Conservation (phyloP, 2,797 vertebrate species). For the Xenopus petersii region DNA sequence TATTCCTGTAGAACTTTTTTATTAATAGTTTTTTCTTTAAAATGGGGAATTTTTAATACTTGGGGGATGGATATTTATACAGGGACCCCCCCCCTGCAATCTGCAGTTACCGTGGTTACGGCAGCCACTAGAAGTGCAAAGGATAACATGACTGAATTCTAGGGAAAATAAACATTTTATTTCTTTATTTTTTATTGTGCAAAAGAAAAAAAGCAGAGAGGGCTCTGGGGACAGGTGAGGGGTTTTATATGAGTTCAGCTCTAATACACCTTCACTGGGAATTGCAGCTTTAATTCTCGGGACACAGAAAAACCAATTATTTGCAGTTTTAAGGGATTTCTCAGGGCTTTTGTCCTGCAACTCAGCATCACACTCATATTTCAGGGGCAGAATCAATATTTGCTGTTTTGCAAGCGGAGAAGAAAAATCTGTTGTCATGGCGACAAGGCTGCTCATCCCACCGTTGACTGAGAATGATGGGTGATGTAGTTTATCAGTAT, state of each 20-base stretch:
- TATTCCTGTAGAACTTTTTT: no score
- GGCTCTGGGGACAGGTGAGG: neutral
- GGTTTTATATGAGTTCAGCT: neutral
- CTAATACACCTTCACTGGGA: neutral
- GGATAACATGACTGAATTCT: slow-evolving; percentile 4
- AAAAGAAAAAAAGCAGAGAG: neutral
- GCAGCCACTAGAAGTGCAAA: neutral
- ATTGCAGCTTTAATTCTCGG: neutral
- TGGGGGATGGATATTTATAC: slow-evolving; percentile 1
- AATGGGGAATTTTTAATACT: neutral
- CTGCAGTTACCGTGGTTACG: slow-evolving; percentile 21
- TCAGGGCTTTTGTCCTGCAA: neutral
- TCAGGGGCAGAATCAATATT: neutral
- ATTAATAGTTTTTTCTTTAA: neutral
- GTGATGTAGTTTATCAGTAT: no score
- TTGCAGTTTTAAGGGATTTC: neutral
- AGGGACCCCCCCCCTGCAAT: neutral
- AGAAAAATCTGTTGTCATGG: neutral
- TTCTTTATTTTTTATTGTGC: neutral
- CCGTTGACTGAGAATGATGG: neutral
- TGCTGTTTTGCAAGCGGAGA: neutral
- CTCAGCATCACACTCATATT: neutral
- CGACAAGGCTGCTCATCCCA: neutral
- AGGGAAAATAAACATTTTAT: neutral
- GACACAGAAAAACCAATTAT: neutral